These are phyloP conservation scores for Sander lucioperca DNA, from an alignment of 2,113 vertebrate species.

Conservation along the genomic window DNA sequence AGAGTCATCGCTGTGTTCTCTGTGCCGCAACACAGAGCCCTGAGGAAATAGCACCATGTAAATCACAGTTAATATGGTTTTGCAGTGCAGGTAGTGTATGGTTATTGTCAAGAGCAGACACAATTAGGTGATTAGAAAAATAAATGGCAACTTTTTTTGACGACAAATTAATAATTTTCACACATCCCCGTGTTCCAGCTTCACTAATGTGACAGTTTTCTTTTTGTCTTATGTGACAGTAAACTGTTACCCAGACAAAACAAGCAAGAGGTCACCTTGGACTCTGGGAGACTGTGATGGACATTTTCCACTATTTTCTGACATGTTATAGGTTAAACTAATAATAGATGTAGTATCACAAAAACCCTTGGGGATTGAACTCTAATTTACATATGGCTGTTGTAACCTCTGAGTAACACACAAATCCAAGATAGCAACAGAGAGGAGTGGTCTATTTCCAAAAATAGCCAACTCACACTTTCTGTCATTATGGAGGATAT, in stretches of 20 bases:
- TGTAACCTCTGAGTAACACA: background rate
- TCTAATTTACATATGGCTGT: background rate
- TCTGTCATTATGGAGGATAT: background rate
- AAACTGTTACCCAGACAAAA: too few species aligned
- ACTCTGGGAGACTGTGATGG: too few species aligned
- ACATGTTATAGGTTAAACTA: too few species aligned
- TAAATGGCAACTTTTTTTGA: background rate
- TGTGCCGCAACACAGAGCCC: slow-evolving; percentile 40
- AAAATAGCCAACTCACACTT: too few species aligned
- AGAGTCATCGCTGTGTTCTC: slow-evolving; percentile 48
- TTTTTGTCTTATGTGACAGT: background rate
- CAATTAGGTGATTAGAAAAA: background rate
- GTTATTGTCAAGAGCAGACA: background rate
- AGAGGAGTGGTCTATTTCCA: too few species aligned
- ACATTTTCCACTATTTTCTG: too few species aligned
- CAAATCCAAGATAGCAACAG: too few species aligned
- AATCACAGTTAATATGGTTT: slow-evolving; percentile 1
- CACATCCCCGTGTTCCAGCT: background rate
- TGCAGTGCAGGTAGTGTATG: background rate
- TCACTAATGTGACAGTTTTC: background rate
- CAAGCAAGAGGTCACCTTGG: too few species aligned
- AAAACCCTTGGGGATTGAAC: background rate
- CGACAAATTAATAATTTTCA: background rate
- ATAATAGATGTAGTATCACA: too few species aligned
- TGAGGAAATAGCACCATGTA: slow-evolving; percentile 1